These are phyloP conservation scores for Caenorhabditis elegans DNA, from an alignment of 1,140 invertebrate species.

Conservation along the genomic window WBcel235 BX284602.5:4068001-4068500, in stretches of 20 bases:
- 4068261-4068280: background rate
- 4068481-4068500: constrained; percentile 48
- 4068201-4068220: background rate
- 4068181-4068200: background rate
- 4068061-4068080: too few relatives aligned
- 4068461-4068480: constrained; percentile 53
- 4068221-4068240: background rate
- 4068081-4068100: background rate
- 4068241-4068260: background rate
- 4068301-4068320: background rate
- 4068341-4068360: constrained; percentile 39
- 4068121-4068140: background rate
- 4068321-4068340: background rate
- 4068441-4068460: constrained; percentile 47
- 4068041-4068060: constrained; percentile 20
- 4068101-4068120: background rate
- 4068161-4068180: background rate
- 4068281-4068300: too few relatives aligned
- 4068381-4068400: constrained; percentile 51
- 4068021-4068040: background rate
- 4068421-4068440: constrained; percentile 53
- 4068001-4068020: background rate
- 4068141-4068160: background rate
- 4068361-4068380: constrained; percentile 54
- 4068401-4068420: constrained; percentile 57